Evolutionary conservation across 2,113 vertebrate genomes (phyloP).

Genomic region (Cheilinus undulatus): DNA sequence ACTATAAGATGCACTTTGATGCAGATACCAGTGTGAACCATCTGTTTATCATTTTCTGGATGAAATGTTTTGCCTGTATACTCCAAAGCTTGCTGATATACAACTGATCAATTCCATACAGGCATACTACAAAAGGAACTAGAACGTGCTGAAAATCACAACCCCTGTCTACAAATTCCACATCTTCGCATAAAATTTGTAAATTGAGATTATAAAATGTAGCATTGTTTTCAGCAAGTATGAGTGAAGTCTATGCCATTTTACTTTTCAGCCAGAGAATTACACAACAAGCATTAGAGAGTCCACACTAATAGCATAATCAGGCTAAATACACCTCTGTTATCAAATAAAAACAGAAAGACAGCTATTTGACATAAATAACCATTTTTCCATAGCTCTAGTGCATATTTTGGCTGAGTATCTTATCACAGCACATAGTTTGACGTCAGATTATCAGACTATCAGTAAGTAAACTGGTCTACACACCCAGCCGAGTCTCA

Average conservation of each 20-base stretch:
- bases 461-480: background rate
- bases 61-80: no score
- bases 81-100: no score
- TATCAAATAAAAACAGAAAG: background rate
- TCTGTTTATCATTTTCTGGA: no score
- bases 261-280: background rate
- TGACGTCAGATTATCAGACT: slow-evolving; percentile 5
- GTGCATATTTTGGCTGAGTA: background rate
- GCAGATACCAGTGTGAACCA: no score
- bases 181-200: no score
- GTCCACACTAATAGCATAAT: background rate
- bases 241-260: background rate
- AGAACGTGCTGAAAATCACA: no score
- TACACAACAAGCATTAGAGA: background rate
- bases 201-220: no score
- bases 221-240: background rate
- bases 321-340: background rate
- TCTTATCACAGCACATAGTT: background rate
- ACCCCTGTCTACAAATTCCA: no score
- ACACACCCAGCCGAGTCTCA: background rate
- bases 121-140: no score
- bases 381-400: no score
- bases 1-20: no score
- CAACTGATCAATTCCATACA: no score
- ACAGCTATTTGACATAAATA: background rate